Percentiles rank a stretch among this genome's conserved stretches.
These are phyloP conservation scores for Pelusios castaneus DNA, from an alignment of 2,113 vertebrate genomes.

Conservation along the genomic window DNA sequence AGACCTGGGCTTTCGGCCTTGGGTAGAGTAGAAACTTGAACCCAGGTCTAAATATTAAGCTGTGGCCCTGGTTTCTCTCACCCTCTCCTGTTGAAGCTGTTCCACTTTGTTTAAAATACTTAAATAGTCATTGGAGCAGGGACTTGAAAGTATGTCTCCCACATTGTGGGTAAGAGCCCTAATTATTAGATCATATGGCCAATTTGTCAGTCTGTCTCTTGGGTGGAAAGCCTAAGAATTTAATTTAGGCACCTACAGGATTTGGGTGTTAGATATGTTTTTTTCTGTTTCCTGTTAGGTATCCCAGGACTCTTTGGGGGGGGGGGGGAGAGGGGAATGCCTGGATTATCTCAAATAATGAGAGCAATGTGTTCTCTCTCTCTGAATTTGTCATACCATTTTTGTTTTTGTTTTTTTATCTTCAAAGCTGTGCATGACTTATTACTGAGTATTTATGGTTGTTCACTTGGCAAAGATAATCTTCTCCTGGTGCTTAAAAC, in stretches of 20 bases:
- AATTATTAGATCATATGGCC: not conserved
- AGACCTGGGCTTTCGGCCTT: not conserved
- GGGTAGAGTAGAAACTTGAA: not conserved
- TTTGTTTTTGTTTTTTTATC: slow-evolving; percentile 3
- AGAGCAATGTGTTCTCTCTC: not conserved
- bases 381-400: not conserved
- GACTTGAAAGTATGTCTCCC: not conserved
- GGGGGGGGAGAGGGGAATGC: not conserved
- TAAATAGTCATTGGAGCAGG: not conserved
- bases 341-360: not conserved
- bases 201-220: not conserved
- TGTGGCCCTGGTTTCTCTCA: not conserved
- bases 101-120: not conserved
- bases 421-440: slow-evolving; percentile 1
- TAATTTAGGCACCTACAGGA: not conserved
- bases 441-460: slow-evolving; percentile 7
- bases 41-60: not conserved
- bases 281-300: not conserved
- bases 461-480: not conserved
- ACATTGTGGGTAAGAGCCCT: not conserved
- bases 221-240: not conserved
- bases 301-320: not conserved
- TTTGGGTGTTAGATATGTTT: not conserved
- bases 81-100: not conserved
- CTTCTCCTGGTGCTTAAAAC: slow-evolving; percentile 32